Conservation (phyloP, 2,888 invertebrate genomes). For the Cheilosia vernalis region DNA sequence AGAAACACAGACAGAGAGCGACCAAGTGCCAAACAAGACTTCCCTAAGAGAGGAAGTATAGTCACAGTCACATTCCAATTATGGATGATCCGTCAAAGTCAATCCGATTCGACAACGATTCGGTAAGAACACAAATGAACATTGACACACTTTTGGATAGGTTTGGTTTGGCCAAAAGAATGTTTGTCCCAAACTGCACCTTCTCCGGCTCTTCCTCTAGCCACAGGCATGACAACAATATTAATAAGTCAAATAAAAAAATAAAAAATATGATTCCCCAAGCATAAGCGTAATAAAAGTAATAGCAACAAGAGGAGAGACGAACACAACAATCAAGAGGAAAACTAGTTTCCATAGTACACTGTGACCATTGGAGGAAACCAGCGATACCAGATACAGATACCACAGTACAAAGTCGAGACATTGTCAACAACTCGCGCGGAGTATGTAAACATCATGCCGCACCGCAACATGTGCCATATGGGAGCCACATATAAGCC, state of each 20-base stretch:
- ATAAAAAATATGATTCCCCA: slow-evolving; percentile 41
- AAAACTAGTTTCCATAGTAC: slow-evolving; percentile 64
- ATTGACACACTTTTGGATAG: slow-evolving; percentile 66
- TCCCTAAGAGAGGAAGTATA: slow-evolving; percentile 40
- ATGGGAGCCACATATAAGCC: slow-evolving; percentile 23
- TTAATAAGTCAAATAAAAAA: slow-evolving; percentile 51
- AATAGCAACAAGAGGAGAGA: slow-evolving; percentile 21
- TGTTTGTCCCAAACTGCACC: slow-evolving; percentile 21
- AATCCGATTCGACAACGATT: slow-evolving; percentile 37
- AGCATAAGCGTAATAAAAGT: slow-evolving; percentile 50
- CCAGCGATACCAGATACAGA: slow-evolving; percentile 38
- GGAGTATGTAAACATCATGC: slow-evolving; percentile 60
- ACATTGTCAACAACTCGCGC: slow-evolving; percentile 57
- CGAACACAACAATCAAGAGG: slow-evolving; percentile 23
- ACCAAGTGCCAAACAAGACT: slow-evolving; percentile 42
- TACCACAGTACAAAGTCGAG: slow-evolving; percentile 33
- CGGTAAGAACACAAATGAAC: slow-evolving; percentile 58
- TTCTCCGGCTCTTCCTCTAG: not conserved
- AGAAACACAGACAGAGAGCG: not conserved
- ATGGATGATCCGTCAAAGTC: slow-evolving; percentile 48
- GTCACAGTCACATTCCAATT: slow-evolving; percentile 63
- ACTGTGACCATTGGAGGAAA: slow-evolving; percentile 42
- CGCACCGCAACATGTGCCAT: slow-evolving; percentile 59
- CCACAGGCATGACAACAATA: slow-evolving; percentile 62
- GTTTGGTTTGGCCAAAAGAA: slow-evolving; percentile 39